Evolutionary conservation across 2,888 invertebrate species (phyloP), one percentile per base, ranked within the genome.

Genomic region (Parnassius orleans): DNA sequence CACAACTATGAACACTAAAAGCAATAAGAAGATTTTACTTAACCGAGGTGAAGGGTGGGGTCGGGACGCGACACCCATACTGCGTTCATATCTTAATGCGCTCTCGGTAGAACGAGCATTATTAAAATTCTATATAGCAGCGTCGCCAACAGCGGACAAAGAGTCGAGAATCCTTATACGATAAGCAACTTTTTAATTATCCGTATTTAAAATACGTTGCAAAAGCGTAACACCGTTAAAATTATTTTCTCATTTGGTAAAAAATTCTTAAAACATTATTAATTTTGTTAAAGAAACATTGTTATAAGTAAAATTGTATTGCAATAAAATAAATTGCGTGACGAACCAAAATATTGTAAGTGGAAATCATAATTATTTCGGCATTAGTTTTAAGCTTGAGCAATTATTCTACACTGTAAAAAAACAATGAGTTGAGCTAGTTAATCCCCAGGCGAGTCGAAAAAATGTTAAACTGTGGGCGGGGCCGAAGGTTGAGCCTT

Each of bases 401-500:
- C 84, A 85, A 85, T 86, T 82, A 82, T 76, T 74, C 74, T 75
- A 77, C 71, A 80, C 78, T 80, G 84, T 83, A 83, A 87, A 85
- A n/a, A 86, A 85, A 86, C 84, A 86, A 86, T 81, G 78, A 80
- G 77, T 76, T 77, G 84, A 81, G 83, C 84, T 86, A 87, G 81
- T 84, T 84, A 79, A 85, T 86, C 86, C 86, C 80, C 83, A 83
- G 78, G 79, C 83, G 77, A 80, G 86, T 84, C 79, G 64, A 77
- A 87, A 89, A 89, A 87, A 87, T 87, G 78, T 90, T 90, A 90
- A 91, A 88, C 86, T 87, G 87, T 87, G 86, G 90, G 90, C 89
- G 90, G 80, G 71, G 75, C 68, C 72, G 71, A 71, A 80, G 81
- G 81, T 76, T 82, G 79, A 83, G 81, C 81, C 86, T 84, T 84